phyloP scores from a whole-genome alignment of 2,113 vertebrate genomes.

The Heteronetta atricapilla region DNA sequence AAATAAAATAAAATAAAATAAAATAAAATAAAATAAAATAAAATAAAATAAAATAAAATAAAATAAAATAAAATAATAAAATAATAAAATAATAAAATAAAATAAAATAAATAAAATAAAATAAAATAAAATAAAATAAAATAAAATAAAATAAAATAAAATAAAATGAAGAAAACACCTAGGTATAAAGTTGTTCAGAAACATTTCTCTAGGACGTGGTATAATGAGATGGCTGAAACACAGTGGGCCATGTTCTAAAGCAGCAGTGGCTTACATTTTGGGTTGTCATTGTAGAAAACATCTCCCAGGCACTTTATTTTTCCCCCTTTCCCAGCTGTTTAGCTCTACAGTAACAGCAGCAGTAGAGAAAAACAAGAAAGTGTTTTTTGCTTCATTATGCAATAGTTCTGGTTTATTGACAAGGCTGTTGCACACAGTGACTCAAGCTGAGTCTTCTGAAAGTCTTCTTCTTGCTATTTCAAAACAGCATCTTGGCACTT shows the following conservation, averaged over 20 bases:
- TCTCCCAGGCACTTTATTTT: slow-evolving; percentile 40
- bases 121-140: not conserved
- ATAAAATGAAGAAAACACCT: not conserved
- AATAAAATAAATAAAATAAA: not conserved
- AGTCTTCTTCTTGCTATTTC: slow-evolving; percentile 30
- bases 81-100: too few relatives aligned
- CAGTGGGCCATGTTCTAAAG: not conserved
- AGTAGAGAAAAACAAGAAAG: slow-evolving; percentile 56
- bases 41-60: not conserved
- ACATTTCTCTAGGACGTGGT: not conserved
- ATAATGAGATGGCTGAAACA: not conserved
- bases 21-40: rapidly evolving
- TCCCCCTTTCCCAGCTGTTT: not conserved
- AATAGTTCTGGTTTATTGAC: slow-evolving; percentile 66
- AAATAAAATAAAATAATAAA: rapidly evolving
- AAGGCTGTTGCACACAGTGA: slow-evolving; percentile 16
- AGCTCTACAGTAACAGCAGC: slow-evolving; percentile 26
- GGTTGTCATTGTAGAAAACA: slow-evolving; percentile 27
- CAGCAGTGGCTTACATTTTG: not conserved
- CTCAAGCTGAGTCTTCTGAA: slow-evolving; percentile 46
- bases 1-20: not conserved
- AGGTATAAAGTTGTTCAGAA: not conserved
- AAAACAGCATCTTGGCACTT: slow-evolving; percentile 41
- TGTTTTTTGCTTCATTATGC: slow-evolving; percentile 58
- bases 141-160: rapidly evolving